phyloP scores from a whole-genome alignment of 2,888 invertebrate genomes.

The Sericinus montela region DNA sequence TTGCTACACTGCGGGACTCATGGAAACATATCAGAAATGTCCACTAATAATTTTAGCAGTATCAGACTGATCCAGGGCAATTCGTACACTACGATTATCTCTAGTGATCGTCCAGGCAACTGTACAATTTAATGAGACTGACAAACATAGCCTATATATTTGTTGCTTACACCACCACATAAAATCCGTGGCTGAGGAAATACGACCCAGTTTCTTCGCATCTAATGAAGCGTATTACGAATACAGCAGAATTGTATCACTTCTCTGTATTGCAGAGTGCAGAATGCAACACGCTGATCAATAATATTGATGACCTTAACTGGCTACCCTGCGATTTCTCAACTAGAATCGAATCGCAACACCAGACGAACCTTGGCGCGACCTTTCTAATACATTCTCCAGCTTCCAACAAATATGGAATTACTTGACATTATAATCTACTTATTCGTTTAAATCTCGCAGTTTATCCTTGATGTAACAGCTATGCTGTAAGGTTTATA shows the following conservation, averaged over 20 bases:
- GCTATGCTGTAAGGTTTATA: too few species aligned
- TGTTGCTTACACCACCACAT: background rate
- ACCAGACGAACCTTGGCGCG: conserved; percentile 37
- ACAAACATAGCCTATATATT: too few species aligned
- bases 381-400: conserved; percentile 54
- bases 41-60: too few species aligned
- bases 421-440: conserved; percentile 23
- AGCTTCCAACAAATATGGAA: conserved; percentile 23
- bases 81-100: too few species aligned
- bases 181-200: background rate
- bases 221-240: background rate
- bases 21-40: too few species aligned
- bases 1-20: too few species aligned
- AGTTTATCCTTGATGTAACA: too few species aligned
- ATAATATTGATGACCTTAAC: conserved; percentile 16
- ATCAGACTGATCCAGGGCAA: too few species aligned
- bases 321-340: conserved; percentile 20
- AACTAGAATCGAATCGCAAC: conserved; percentile 22
- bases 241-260: background rate
- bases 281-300: conserved; percentile 5
- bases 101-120: too few species aligned
- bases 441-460: too few species aligned
- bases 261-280: conserved; percentile 8
- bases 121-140: background rate
- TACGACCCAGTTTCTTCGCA: background rate